A percentile compares a stretch with the other conserved stretches of the same genome.
These are phyloP conservation scores for Anguilla obscura DNA, from an alignment of 2,797 vertebrate species.

Conservation along the genomic window DNA sequence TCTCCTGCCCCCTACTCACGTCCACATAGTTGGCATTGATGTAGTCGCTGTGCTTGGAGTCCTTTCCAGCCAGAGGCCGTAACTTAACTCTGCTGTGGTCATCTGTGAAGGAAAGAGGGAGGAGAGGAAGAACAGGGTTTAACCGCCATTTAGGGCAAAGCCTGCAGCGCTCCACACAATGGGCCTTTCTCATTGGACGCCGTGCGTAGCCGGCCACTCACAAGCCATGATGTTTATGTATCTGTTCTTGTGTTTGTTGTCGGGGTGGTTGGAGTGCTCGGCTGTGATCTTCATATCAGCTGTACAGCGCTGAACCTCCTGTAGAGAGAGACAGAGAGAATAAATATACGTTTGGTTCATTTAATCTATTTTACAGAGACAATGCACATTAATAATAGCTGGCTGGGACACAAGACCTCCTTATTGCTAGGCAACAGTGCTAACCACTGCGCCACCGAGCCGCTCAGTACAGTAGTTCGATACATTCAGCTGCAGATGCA, in stretches of 20 bases:
- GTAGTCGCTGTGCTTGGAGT: slow-evolving; percentile 95
- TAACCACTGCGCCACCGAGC: neutral
- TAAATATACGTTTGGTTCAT: too few relatives aligned
- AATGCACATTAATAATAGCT: too few relatives aligned
- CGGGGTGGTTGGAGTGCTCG: slow-evolving; percentile 88
- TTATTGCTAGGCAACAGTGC: neutral
- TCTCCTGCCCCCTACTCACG: slow-evolving; percentile 75
- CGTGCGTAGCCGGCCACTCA: slow-evolving; percentile 64
- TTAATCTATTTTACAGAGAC: too few relatives aligned
- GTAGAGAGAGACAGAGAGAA: slow-evolving; percentile 38
- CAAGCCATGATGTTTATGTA: slow-evolving; percentile 93
- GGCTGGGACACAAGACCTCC: too few relatives aligned
- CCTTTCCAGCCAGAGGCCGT: slow-evolving; percentile 86
- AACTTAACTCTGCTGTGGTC: slow-evolving; percentile 96
- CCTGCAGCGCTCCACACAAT: neutral
- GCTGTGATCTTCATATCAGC: slow-evolving; percentile 89
- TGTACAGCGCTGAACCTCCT: slow-evolving; percentile 88
- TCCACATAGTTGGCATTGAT: slow-evolving; percentile 96
- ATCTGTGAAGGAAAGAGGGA: slow-evolving; percentile 68
- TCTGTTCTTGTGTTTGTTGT: slow-evolving; percentile 95
- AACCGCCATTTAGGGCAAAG: neutral
- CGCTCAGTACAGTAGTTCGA: neutral
- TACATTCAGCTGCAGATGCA: neutral
- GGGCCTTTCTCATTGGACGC: neutral
- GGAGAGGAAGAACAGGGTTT: slow-evolving; percentile 6